phyloP scores from a whole-genome alignment of 2,113 vertebrate species.

The Heptranchias perlo region DNA sequence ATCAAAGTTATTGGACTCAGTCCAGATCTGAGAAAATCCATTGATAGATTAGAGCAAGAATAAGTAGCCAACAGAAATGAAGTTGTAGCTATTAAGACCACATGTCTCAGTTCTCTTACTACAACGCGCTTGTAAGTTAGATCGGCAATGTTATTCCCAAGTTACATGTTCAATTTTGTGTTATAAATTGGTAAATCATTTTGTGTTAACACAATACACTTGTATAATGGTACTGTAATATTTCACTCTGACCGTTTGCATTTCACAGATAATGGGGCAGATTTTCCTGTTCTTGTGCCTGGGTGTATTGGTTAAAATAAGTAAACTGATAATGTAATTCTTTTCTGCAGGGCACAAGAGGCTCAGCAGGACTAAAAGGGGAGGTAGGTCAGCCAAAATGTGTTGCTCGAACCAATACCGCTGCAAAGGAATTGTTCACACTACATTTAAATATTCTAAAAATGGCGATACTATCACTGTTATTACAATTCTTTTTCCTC shows the following conservation, averaged over 20 bases:
- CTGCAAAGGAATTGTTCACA: background rate
- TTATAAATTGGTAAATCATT: background rate
- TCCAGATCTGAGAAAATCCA: background rate
- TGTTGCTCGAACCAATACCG: background rate
- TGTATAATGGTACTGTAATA: background rate
- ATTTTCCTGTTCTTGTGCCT: background rate
- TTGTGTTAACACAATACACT: background rate
- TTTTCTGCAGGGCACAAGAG: slow-evolving; percentile 68
- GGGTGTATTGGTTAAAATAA: background rate
- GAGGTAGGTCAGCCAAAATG: slow-evolving; percentile 63
- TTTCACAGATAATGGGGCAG: background rate
- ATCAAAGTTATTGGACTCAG: background rate
- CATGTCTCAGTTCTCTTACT: background rate
- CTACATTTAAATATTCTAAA: background rate
- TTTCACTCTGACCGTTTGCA: background rate
- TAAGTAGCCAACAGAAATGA: background rate
- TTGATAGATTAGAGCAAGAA: background rate
- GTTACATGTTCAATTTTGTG: background rate
- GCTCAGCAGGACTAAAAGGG: slow-evolving; percentile 69
- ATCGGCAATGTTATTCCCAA: background rate
- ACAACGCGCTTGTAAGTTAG: background rate
- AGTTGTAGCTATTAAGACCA: background rate
- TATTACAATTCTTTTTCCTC: slow-evolving; percentile 53
- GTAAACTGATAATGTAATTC: slow-evolving; percentile 28
- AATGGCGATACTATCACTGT: background rate